Evolutionary conservation across 2,797 vertebrate genomes (phyloP).

Genomic region (Distichodus sexfasciatus): DNA sequence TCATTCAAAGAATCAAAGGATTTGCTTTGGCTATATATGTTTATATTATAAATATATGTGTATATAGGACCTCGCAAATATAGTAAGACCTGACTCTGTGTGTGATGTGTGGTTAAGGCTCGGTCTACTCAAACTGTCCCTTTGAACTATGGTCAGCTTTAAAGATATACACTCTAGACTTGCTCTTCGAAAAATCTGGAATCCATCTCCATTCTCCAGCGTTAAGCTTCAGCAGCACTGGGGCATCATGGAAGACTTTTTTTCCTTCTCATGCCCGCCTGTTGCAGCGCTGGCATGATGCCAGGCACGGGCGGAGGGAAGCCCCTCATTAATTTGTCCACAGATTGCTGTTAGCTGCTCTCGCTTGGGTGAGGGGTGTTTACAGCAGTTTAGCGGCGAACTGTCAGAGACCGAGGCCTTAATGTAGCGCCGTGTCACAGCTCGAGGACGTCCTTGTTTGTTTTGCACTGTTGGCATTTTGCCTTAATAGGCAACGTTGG

Average conservation of each 20-base stretch:
- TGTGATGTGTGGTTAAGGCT: constrained; percentile 14
- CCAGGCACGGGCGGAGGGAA: constrained; percentile 61
- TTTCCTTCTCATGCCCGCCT: constrained; percentile 53
- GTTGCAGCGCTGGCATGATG: constrained; percentile 74
- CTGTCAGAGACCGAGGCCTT: constrained; percentile 70
- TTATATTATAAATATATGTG: too few species aligned
- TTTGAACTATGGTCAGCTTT: constrained; percentile 62
- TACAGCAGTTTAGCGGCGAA: constrained; percentile 70
- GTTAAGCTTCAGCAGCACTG: constrained; percentile 28
- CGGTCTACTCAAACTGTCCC: constrained; percentile 67
- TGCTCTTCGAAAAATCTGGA: constrained; percentile 73
- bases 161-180: constrained; percentile 50
- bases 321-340: constrained; percentile 77
- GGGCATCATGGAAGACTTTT: constrained; percentile 26
- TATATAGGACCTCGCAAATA: too few species aligned
- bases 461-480: constrained; percentile 64
- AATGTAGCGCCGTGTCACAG: constrained; percentile 62
- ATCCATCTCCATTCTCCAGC: constrained; percentile 59
- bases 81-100: too few species aligned
- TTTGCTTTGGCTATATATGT: too few species aligned
- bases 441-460: constrained; percentile 56
- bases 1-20: too few species aligned
- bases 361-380: constrained; percentile 67
- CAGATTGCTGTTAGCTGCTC: constrained; percentile 68
- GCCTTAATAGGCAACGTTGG: constrained; percentile 66